phyloP scores from a whole-genome alignment of 2,888 invertebrate species.

The Hetaerina titia region DNA sequence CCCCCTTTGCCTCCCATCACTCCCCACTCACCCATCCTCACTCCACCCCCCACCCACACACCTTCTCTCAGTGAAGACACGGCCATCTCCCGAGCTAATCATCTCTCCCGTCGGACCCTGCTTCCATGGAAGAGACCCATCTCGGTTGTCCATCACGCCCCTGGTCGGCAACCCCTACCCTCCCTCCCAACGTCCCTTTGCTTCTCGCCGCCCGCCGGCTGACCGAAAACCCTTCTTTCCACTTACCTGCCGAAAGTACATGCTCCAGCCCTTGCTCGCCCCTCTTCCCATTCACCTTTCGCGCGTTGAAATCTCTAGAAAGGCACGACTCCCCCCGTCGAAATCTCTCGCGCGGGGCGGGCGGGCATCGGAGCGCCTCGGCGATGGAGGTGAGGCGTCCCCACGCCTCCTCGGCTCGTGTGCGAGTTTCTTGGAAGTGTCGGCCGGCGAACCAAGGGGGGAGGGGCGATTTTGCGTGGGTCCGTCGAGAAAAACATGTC shows the following conservation, averaged over 20 bases:
- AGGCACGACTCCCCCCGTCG: neutral
- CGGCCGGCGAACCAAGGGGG: conserved; percentile 9
- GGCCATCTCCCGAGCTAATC: conserved; percentile 12
- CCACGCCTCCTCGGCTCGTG: neutral
- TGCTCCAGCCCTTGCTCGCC: neutral
- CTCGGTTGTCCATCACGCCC: conserved; percentile 50
- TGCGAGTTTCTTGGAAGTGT: conserved; percentile 55
- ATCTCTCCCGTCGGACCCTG: conserved; percentile 39
- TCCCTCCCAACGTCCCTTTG: conserved; percentile 1
- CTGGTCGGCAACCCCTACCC: neutral
- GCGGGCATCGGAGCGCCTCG: conserved; percentile 35
- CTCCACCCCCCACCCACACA: neutral
- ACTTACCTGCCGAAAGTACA: neutral
- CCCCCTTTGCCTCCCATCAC: neutral
- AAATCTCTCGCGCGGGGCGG: conserved; percentile 22
- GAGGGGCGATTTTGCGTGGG: neutral
- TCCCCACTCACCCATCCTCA: neutral
- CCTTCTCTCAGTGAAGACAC: neutral
- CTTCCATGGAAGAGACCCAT: conserved; percentile 38
- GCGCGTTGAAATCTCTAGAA: conserved; percentile 53
- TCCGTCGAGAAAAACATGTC: conserved; percentile 63
- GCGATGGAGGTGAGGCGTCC: neutral
- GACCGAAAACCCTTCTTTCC: neutral
- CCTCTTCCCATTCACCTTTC: neutral
- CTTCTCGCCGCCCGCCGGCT: neutral